Conservation (phyloP, 1,140 invertebrate genomes). For the Arctopsyche grandis region DNA sequence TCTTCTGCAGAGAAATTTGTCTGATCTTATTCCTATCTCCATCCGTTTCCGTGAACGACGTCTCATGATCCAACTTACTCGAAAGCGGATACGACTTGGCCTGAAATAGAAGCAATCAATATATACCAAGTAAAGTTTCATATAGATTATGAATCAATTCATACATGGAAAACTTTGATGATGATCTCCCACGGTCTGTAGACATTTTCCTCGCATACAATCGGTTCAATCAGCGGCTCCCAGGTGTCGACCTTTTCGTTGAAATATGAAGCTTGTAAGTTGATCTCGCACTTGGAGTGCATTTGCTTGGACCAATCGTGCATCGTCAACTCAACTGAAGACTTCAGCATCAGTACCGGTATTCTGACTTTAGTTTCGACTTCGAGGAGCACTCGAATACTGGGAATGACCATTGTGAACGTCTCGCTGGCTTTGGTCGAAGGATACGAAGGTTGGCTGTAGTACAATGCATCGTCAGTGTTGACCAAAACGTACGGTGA, state of each 20-base stretch:
- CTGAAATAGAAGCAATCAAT: constrained; percentile 60
- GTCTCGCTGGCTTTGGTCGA: constrained; percentile 63
- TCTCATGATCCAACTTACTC: constrained; percentile 64
- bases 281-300: constrained; percentile 68
- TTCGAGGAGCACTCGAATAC: constrained; percentile 70
- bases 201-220: constrained; percentile 72
- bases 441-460: constrained; percentile 60
- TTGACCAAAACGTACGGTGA: constrained; percentile 57
- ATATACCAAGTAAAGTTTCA: neutral
- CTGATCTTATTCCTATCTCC: constrained; percentile 55
- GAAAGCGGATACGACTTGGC: constrained; percentile 74
- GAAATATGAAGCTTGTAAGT: constrained; percentile 78
- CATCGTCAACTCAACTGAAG: constrained; percentile 68
- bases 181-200: constrained; percentile 79
- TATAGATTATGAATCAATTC: neutral
- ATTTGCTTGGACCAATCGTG: constrained; percentile 75
- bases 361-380: constrained; percentile 65
- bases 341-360: constrained; percentile 64
- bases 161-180: constrained; percentile 73
- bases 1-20: constrained; percentile 56
- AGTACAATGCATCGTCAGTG: constrained; percentile 57
- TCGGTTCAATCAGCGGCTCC: constrained; percentile 84
- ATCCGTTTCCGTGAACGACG: constrained; percentile 56
- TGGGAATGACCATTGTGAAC: constrained; percentile 65
- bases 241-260: constrained; percentile 78